Evolutionary conservation across 2,113 vertebrate species (phyloP).

Genomic region (Micronisus gabar): DNA sequence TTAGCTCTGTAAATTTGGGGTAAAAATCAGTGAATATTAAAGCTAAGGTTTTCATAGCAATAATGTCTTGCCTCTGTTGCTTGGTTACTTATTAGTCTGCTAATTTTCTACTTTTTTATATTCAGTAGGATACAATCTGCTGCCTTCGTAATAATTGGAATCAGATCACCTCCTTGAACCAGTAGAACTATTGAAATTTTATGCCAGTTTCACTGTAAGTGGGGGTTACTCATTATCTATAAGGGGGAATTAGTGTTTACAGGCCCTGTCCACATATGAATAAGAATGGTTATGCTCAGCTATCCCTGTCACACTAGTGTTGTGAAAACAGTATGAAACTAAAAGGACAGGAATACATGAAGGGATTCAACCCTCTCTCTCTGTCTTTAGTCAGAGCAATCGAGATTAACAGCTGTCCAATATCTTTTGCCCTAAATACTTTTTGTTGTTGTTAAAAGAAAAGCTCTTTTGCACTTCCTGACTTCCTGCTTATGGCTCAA

Average conservation of each 20-base stretch:
- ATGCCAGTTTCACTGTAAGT: not conserved
- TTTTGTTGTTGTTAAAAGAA: not conserved
- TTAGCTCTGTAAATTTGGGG: not conserved
- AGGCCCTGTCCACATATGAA: not conserved
- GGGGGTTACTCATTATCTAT: not conserved
- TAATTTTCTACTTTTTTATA: not conserved
- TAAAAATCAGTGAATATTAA: not conserved
- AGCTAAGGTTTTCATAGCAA: not conserved
- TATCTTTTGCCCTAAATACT: not conserved
- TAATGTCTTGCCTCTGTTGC: not conserved
- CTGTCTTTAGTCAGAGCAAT: not conserved
- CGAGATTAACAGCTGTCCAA: not conserved
- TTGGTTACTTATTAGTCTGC: conserved; percentile 9
- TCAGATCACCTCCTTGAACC: not conserved
- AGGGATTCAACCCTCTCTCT: not conserved
- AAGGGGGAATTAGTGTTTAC: not conserved
- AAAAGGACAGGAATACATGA: not conserved
- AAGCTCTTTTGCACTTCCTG: not conserved
- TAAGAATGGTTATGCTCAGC: not conserved
- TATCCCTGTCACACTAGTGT: not conserved
- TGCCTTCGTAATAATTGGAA: not conserved
- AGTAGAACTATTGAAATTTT: not conserved
- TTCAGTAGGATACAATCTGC: not conserved
- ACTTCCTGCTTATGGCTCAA: not conserved
- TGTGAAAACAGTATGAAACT: not conserved